A percentile compares a stretch with the other conserved stretches of the same genome.
phyloP scores from a whole-genome alignment of 2,113 vertebrate genomes.

The Paralichthys olivaceus region DNA sequence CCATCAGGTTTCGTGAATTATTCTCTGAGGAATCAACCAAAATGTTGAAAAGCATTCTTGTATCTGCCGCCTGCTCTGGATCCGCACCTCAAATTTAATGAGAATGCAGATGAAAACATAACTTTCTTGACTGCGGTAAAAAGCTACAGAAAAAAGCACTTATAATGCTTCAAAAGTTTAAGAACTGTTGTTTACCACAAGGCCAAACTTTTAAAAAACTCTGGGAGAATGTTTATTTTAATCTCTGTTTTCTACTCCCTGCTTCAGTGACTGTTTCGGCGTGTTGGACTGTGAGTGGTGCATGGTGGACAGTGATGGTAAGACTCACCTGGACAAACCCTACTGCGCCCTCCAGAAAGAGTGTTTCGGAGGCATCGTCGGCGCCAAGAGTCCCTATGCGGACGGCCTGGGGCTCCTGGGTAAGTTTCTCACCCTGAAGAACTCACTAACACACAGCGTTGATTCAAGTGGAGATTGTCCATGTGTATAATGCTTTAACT shows the following conservation, averaged over 20 bases:
- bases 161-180: neutral
- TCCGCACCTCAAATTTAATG: no score
- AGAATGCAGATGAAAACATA: no score
- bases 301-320: constrained; percentile 96
- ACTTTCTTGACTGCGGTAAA: no score
- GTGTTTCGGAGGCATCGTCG: constrained; percentile 97
- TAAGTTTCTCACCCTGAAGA: constrained; percentile 69
- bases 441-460: no score
- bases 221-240: neutral
- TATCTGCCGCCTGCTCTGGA: no score
- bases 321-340: constrained; percentile 94
- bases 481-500: no score
- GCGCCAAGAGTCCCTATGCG: constrained; percentile 95
- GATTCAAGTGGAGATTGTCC: no score
- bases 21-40: no score
- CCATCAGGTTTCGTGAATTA: no score
- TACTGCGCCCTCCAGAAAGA: constrained; percentile 98
- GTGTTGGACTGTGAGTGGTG: constrained; percentile 99
- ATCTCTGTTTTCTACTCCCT: neutral
- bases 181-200: neutral
- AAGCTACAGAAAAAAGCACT: no score
- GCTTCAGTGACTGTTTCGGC: constrained; percentile 93
- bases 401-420: constrained; percentile 91
- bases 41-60: no score
- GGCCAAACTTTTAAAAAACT: neutral